phyloP scores from a whole-genome alignment of 1,140 invertebrate species.

The Mercenaria mercenaria region DNA sequence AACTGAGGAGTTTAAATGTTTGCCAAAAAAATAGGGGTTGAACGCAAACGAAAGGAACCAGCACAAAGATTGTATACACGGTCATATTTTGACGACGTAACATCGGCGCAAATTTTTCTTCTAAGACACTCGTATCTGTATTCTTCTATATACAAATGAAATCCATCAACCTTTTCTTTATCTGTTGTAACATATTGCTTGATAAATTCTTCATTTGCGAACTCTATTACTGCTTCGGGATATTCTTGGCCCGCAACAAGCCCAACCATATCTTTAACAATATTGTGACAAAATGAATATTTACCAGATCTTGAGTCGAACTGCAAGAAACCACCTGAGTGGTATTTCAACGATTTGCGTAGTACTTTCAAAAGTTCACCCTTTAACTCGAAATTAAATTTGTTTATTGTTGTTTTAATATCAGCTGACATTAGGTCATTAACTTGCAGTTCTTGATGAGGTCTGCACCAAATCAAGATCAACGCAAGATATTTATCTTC shows the following conservation, averaged over 20 bases:
- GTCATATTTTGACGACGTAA: no score
- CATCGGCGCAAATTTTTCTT: background rate
- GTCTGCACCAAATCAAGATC: background rate
- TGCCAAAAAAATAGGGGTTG: no score
- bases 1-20: no score
- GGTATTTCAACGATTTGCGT: background rate
- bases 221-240: background rate
- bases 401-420: background rate
- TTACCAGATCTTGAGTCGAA: background rate
- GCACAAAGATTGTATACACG: no score
- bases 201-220: background rate
- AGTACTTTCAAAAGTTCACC: background rate
- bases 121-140: background rate
- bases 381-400: background rate
- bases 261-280: constrained; percentile 33
- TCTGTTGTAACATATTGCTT: background rate
- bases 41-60: no score
- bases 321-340: background rate
- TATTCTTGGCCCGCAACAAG: constrained; percentile 2
- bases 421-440: background rate
- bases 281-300: no score
- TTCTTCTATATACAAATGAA: background rate
- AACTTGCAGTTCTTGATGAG: background rate
- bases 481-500: background rate
- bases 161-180: background rate